Evolutionary conservation across 2,888 invertebrate genomes (phyloP).

Genomic region (Volucella zonaria): DNA sequence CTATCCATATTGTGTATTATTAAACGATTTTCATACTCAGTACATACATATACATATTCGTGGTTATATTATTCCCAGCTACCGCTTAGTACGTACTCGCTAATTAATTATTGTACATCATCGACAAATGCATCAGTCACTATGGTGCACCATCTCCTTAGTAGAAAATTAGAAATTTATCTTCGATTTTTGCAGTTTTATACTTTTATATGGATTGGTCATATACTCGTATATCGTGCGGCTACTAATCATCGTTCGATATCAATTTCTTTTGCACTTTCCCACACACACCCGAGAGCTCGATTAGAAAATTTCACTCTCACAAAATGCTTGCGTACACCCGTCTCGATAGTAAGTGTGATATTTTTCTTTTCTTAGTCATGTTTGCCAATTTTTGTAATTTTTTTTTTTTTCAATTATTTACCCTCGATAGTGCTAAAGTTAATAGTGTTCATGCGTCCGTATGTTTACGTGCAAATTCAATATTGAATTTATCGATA

Average conservation of each 20-base stretch:
- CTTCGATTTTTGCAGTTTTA: constrained; percentile 30
- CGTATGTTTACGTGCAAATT: constrained; percentile 21
- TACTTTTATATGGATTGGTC: constrained; percentile 40
- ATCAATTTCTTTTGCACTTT: constrained; percentile 72
- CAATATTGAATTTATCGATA: constrained; percentile 29
- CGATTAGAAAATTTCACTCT: constrained; percentile 69
- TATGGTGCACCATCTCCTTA: constrained; percentile 12
- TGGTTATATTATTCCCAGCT: constrained; percentile 1
- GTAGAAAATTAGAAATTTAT: constrained; percentile 66
- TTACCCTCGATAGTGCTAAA: constrained; percentile 11
- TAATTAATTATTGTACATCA: constrained; percentile 56
- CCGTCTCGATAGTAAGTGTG: constrained; percentile 12
- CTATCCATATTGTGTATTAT: constrained; percentile 22
- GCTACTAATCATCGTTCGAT: constrained; percentile 57
- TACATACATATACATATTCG: constrained; percentile 29
- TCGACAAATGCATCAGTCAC: constrained; percentile 13
- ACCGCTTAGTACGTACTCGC: constrained; percentile 30
- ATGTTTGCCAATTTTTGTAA: constrained; percentile 43
- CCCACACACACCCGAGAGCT: constrained; percentile 59
- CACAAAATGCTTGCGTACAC: constrained; percentile 29
- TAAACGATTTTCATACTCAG: constrained; percentile 27
- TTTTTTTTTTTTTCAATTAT: no score
- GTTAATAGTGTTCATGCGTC: constrained; percentile 37
- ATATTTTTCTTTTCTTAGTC: constrained; percentile 31
- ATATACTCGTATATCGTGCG: neutral